These are phyloP conservation scores for Cossypha caffra DNA, from an alignment of 2,797 vertebrate genomes.

Conservation along the genomic window DNA sequence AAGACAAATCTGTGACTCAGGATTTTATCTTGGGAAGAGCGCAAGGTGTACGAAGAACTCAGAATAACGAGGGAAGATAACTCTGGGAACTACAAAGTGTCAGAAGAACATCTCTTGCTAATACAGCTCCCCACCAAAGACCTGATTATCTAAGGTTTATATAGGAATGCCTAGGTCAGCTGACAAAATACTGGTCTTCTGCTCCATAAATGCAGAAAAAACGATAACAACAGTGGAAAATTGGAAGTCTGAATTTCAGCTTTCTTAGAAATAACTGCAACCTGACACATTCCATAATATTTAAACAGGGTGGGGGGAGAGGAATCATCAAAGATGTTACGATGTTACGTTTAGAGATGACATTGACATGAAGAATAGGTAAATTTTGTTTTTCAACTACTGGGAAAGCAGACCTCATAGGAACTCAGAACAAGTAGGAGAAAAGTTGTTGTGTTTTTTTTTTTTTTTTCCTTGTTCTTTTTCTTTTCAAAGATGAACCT, in stretches of 20 bases:
- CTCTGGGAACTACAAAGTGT: constrained; percentile 76
- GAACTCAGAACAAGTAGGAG: constrained; percentile 73
- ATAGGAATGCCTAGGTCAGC: constrained; percentile 82
- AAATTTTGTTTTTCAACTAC: constrained; percentile 74
- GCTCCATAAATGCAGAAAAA: constrained; percentile 77
- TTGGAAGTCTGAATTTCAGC: constrained; percentile 78
- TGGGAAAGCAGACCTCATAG: constrained; percentile 69
- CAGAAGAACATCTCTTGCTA: constrained; percentile 77
- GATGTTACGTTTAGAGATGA: constrained; percentile 75
- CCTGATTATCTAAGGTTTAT: constrained; percentile 70
- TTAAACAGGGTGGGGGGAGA: constrained; percentile 71
- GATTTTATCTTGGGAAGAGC: constrained; percentile 77
- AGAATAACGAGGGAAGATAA: constrained; percentile 74
- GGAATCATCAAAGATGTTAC: constrained; percentile 72
- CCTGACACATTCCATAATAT: constrained; percentile 74
- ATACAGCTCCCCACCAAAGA: constrained; percentile 72
- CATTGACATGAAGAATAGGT: constrained; percentile 83
- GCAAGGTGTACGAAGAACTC: constrained; percentile 78
- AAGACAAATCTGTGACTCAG: constrained; percentile 79
- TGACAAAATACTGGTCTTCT: constrained; percentile 76
- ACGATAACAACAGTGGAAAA: constrained; percentile 79
- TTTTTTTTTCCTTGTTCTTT: constrained; percentile 63
- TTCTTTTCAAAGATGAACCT: constrained; percentile 79
- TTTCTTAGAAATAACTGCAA: constrained; percentile 79
- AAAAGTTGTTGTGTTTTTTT: constrained; percentile 15